phyloP scores from a whole-genome alignment of 2,113 vertebrate species.

The Mus pahari region DNA sequence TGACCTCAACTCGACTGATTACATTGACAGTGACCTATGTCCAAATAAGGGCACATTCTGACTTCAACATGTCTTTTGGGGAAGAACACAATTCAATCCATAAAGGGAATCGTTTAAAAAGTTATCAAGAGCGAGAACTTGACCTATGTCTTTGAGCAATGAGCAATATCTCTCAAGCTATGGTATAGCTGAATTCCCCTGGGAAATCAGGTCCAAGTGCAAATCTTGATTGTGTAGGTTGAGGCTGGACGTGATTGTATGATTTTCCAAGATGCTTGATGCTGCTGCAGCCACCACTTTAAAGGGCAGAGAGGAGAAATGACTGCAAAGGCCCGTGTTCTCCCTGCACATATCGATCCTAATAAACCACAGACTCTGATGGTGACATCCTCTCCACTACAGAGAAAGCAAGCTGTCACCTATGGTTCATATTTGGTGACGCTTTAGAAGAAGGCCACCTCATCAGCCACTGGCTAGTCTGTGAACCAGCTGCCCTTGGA shows the following conservation, averaged over 20 bases:
- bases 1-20: conserved; percentile 24
- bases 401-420: background rate
- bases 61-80: background rate
- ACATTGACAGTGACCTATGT: conserved; percentile 1
- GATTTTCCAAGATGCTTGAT: background rate
- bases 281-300: too few species aligned
- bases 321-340: background rate
- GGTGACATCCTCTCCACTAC: background rate
- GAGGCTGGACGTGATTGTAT: background rate
- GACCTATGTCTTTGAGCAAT: conserved; percentile 22
- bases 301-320: background rate
- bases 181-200: background rate
- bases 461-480: background rate
- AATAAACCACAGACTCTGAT: background rate
- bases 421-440: background rate
- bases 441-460: background rate
- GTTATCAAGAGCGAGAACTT: conserved; percentile 24
- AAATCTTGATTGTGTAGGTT: background rate
- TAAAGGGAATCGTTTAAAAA: background rate
- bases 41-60: conserved; percentile 41
- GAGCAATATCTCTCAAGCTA: background rate
- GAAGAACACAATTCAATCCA: background rate
- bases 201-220: background rate
- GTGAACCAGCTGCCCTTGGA: background rate
- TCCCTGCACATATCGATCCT: background rate